Evolutionary conservation across 2,797 vertebrate species (phyloP).

Genomic region (Denticeps clupeoides): DNA sequence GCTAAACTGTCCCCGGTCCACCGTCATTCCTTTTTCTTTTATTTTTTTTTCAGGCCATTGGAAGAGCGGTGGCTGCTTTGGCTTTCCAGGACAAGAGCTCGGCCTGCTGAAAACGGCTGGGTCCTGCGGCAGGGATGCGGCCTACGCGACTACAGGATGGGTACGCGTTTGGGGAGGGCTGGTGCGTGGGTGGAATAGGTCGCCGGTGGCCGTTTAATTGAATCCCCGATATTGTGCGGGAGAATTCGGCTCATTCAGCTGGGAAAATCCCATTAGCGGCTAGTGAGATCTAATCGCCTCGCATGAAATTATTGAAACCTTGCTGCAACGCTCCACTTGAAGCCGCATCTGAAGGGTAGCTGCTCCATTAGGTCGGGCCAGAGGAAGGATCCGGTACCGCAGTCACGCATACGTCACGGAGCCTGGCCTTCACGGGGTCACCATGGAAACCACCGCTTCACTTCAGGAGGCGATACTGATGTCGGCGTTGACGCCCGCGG

Average conservation of each 20-base stretch:
- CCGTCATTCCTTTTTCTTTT: background rate
- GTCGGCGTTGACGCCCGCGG: too few species aligned
- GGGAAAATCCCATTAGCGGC: conserved; percentile 45
- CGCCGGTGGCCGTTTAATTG: conserved; percentile 40
- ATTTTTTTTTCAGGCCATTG: background rate
- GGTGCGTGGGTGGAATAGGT: conserved; percentile 9
- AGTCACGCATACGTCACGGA: conserved; percentile 3
- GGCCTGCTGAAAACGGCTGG: background rate
- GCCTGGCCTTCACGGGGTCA: conserved; percentile 11
- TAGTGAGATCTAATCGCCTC: conserved; percentile 58
- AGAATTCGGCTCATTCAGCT: conserved; percentile 42
- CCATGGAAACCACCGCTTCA: conserved; percentile 26
- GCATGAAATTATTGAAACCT: conserved; percentile 51
- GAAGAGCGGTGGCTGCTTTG: too few species aligned
- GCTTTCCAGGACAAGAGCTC: background rate
- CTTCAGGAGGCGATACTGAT: conserved; percentile 15
- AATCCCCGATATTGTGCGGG: conserved; percentile 44
- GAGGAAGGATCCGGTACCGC: background rate
- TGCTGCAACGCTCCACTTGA: conserved; percentile 26
- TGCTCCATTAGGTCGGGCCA: background rate
- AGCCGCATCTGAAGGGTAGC: background rate
- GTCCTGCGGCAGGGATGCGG: too few species aligned
- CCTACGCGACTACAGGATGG: too few species aligned
- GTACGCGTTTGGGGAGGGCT: too few species aligned
- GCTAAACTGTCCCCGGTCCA: conserved; percentile 9